phyloP scores from a whole-genome alignment of 2,797 vertebrate genomes.

The Ptychadena robeensis region DNA sequence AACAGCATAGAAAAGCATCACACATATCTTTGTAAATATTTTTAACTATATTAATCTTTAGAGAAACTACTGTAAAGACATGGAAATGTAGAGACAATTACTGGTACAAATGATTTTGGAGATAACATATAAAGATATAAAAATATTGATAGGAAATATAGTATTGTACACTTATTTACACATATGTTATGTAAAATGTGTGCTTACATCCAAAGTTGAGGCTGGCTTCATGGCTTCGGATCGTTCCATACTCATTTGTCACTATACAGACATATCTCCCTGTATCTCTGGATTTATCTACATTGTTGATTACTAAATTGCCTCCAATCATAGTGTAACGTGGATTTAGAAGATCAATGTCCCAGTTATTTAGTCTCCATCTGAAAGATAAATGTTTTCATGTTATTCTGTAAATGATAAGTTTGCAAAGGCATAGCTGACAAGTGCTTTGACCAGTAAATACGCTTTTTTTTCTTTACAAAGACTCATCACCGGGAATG shows the following conservation, averaged over 20 bases:
- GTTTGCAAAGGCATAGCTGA: too few relatives aligned
- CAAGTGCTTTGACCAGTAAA: too few relatives aligned
- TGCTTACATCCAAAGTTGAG: slow-evolving; percentile 94
- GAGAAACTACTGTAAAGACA: too few relatives aligned
- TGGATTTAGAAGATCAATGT: slow-evolving; percentile 80
- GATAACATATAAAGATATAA: not conserved
- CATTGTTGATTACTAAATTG: slow-evolving; percentile 88
- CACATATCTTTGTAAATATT: too few relatives aligned
- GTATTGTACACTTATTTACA: not conserved
- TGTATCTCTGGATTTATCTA: slow-evolving; percentile 82
- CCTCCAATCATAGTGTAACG: slow-evolving; percentile 88
- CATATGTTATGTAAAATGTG: not conserved
- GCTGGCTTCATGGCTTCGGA: slow-evolving; percentile 86
- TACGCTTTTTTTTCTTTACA: too few relatives aligned
- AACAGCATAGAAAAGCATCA: too few relatives aligned
- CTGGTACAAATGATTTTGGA: not conserved
- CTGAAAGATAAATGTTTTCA: slow-evolving; percentile 69
- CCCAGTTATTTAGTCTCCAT: slow-evolving; percentile 84
- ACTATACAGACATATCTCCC: slow-evolving; percentile 90
- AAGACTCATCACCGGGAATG: too few relatives aligned
- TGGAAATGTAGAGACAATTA: too few relatives aligned
- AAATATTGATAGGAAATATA: too few relatives aligned
- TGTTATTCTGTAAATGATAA: not conserved
- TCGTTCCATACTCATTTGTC: slow-evolving; percentile 83
- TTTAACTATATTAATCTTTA: too few relatives aligned